Base-by-base conservation (phyloP, 2,113 vertebrate genomes). In the Chrysochloris asiatica region DNA sequence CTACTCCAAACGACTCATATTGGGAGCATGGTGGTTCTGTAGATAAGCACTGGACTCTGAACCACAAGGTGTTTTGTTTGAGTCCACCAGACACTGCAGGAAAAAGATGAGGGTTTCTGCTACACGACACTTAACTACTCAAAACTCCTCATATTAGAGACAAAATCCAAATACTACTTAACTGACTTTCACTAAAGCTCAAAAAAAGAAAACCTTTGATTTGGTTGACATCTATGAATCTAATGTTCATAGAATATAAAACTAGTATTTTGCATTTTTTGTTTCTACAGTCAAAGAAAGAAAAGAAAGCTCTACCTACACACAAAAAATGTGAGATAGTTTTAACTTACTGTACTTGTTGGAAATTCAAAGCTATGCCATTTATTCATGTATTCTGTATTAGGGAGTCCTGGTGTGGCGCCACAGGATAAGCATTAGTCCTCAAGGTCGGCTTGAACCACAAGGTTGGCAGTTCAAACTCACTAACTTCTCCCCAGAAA, bases 241-340 rank as follows among this genome's bases (percentile, higher is more conserved):
- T 59, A 90, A 16, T 54, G 24, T 78, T 73, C 43, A 21, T 72
- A n/a, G 3, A 90, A 82, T n/a, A 77, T 82, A 81, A 86, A 90
- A 77, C 59, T 38, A 71, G 3, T 63, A 43, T 78, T 90, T 86
- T 78, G 43, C 36, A 13, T 71, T 54, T 85, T 38, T 52, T 13
- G 3, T 83, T 54, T 91, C 61, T 3, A 71, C 1, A 16, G n/a
- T 69, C 47, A 88, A 76, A 71, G 30, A 75, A 90, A 71, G 43
- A 30, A 45, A 56, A 50, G 17, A 33, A 67, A 26, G 0, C 0
- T 33, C 36, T n/a, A 33, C 38, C 59, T 86, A 81, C 16, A 75
- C n/a, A n/a, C n/a, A 50, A 87, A 87, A 90, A 72, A 8, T 59
- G 11, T 59, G 21, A 86, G 59, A 92, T 22, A 19, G 63, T 73